These are phyloP conservation scores for Asteroscopus sphinx DNA, from an alignment of 2,888 invertebrate species.

Conservation along the genomic window DNA sequence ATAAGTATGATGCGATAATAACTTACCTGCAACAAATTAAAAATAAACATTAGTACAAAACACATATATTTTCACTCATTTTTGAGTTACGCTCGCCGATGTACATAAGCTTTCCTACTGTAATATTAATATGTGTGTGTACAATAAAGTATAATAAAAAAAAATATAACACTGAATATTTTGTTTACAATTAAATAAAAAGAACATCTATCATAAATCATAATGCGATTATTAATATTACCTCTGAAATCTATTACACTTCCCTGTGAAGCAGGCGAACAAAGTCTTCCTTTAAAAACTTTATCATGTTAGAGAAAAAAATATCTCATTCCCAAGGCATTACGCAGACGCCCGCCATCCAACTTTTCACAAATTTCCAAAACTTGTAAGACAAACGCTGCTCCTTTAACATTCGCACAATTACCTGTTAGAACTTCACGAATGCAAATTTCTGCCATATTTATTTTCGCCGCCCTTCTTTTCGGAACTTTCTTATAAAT, in stretches of 20 bases:
- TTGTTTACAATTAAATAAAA: not conserved
- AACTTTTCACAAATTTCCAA: conserved; percentile 61
- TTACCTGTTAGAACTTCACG: conserved; percentile 58
- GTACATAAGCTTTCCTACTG: too few species aligned
- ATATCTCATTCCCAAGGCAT: conserved; percentile 57
- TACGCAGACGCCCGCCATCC: conserved; percentile 54
- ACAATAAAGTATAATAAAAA: too few species aligned
- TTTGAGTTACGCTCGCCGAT: too few species aligned
- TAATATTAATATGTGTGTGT: too few species aligned
- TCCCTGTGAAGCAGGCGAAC: conserved; percentile 42
- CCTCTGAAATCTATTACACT: conserved; percentile 47
- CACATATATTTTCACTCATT: too few species aligned
- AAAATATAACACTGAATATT: not conserved
- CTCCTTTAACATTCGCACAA: conserved; percentile 59
- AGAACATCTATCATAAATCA: not conserved
- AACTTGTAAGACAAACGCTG: conserved; percentile 62
- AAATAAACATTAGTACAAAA: conserved; percentile 9
- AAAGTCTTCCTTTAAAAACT: conserved; percentile 53
- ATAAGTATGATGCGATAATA: not conserved
- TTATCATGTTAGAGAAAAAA: conserved; percentile 58
- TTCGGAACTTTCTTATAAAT: conserved; percentile 62
- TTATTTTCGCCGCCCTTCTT: conserved; percentile 60
- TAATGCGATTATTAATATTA: conserved; percentile 21
- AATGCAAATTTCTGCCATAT: conserved; percentile 61
- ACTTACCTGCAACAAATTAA: conserved; percentile 44